Base-by-base conservation (phyloP, 2,888 invertebrate species). In the Apamea epomidion region DNA sequence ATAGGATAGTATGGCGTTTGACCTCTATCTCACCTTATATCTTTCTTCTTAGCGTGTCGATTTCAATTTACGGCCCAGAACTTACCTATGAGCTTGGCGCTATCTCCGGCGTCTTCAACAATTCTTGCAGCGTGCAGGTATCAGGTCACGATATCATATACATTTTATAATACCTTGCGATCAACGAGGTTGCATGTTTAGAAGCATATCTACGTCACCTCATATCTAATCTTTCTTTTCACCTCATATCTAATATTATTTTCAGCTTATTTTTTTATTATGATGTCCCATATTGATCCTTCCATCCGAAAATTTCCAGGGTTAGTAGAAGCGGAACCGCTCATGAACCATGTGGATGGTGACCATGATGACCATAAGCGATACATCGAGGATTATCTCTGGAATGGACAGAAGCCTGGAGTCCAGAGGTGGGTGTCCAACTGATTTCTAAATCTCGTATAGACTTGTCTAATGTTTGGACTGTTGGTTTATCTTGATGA, bases 281-380 rank as follows among this genome's bases (percentile, higher is more conserved):
- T 42, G 18, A n/a, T 45, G 4, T 21, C 42, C 12, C 3, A 12
- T 60, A 65, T 3, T 85, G 12, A 85, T 58, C 4, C 1, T 14
- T 18, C 2, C 21, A 69, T 70, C 77, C 42, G 3, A 60, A 73
- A 67, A 60, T n/a, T 96, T 96, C 89, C 97, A 97, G 97, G 97
- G 92, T 97, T 97, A 87, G 97, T 97, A 90, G 98, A 98, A 96
- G 97, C 98, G 91, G 98, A 98, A 94, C 98, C 98, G 29, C 97
- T 98, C 89, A 98, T 98, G 95, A 98, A 98, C 94, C 97, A 98
- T 94, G 96, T 97, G 85, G 97, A 98, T 85, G 96, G 95, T 51
- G 97, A 98, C 88, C 96, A 96, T 86, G 95, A 97, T 51, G 96
- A 96, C 58, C 94, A 92, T 77, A 97, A 97, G 89, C 94, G 95